A percentile compares a stretch with the other conserved stretches of the same genome.
Conservation (phyloP, 2,113 vertebrate genomes). For the Anhinga anhinga region DNA sequence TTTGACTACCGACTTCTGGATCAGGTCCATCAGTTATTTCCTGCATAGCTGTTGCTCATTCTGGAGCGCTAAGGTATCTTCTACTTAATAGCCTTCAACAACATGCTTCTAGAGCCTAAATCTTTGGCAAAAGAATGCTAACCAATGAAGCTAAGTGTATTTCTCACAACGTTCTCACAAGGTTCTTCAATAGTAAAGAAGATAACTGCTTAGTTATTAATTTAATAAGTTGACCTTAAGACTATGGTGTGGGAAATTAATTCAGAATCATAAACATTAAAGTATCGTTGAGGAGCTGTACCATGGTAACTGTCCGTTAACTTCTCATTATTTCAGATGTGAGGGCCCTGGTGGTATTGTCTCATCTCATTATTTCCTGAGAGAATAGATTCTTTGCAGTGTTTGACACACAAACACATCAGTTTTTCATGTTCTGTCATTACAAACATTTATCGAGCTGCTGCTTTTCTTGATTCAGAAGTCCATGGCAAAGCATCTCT, state of each 20-base stretch:
- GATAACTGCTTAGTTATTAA: background rate
- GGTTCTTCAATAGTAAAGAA: background rate
- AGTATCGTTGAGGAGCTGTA: background rate
- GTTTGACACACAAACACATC: background rate
- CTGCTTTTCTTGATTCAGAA: background rate
- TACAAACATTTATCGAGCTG: background rate
- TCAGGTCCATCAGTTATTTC: background rate
- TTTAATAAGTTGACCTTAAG: background rate
- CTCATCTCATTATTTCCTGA: background rate
- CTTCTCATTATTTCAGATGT: conserved; percentile 14
- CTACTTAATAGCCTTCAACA: background rate
- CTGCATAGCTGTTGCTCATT: background rate
- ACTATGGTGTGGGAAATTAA: background rate
- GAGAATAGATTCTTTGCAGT: background rate
- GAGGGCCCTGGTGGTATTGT: background rate
- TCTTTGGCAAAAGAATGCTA: background rate
- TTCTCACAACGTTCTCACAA: background rate
- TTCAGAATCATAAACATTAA: background rate
- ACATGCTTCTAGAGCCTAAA: background rate
- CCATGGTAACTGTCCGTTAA: background rate
- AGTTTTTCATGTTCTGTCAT: background rate
- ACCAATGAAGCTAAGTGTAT: background rate
- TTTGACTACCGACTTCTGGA: background rate
- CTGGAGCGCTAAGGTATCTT: background rate
- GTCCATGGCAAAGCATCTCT: background rate